A percentile compares a stretch with the other conserved stretches of the same genome.
Evolutionary conservation across 2,888 invertebrate genomes (phyloP).

Genomic region (Apeira syringaria): DNA sequence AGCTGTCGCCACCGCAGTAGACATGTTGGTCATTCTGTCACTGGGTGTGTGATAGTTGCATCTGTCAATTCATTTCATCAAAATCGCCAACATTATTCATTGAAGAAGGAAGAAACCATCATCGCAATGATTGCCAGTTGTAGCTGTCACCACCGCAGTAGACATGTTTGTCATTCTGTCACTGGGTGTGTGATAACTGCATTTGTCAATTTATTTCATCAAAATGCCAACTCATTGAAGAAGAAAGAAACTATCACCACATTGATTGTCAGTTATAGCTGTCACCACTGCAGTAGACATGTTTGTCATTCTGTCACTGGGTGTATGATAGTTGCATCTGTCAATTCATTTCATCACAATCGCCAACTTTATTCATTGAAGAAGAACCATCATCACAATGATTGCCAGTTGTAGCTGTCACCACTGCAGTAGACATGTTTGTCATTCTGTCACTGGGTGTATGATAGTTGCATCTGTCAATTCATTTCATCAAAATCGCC

Average conservation of each 20-base stretch:
- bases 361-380: too few relatives aligned
- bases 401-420: too few relatives aligned
- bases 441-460: conserved; percentile 25
- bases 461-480: conserved; percentile 16
- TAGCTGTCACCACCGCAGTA: conserved; percentile 25
- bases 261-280: conserved; percentile 11
- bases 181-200: conserved; percentile 18
- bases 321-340: conserved; percentile 16
- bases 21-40: conserved; percentile 28
- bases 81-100: background rate
- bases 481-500: background rate
- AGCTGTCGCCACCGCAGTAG: conserved; percentile 11
- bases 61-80: background rate
- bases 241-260: too few relatives aligned
- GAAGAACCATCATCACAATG: too few relatives aligned
- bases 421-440: conserved; percentile 22
- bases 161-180: conserved; percentile 29
- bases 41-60: conserved; percentile 23
- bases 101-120: background rate
- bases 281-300: conserved; percentile 4
- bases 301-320: conserved; percentile 30
- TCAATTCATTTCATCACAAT: background rate
- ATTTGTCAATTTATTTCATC: conserved; percentile 1
- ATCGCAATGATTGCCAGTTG: conserved; percentile 2
- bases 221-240: too few relatives aligned